These are phyloP conservation scores for Nematolebias whitei DNA, from an alignment of 2,113 vertebrate species.

Conservation along the genomic window DNA sequence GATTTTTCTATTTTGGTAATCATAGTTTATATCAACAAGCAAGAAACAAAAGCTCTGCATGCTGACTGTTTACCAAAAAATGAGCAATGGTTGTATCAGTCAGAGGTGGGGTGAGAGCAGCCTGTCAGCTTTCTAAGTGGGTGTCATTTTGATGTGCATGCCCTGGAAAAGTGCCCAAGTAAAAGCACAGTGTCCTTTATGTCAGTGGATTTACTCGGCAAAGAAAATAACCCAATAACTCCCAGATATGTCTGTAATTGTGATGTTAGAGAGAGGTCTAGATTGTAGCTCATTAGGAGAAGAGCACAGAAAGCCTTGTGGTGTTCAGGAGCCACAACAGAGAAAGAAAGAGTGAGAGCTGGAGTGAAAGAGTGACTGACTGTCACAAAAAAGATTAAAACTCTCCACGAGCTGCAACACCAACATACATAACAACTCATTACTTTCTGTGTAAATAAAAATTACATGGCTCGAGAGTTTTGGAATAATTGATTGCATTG, in stretches of 20 bases:
- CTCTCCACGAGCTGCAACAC: no score
- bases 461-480: not conserved
- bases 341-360: constrained; percentile 9
- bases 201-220: constrained; percentile 42
- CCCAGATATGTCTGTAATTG: constrained; percentile 48
- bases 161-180: constrained; percentile 26
- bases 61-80: constrained; percentile 16
- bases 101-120: not conserved
- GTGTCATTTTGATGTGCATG: constrained; percentile 50
- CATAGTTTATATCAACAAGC: not conserved
- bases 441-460: not conserved
- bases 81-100: constrained; percentile 8
- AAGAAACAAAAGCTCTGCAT: not conserved
- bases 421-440: not conserved
- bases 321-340: constrained; percentile 21
- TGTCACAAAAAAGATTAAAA: no score
- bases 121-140: constrained; percentile 42
- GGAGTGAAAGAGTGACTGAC: not conserved
- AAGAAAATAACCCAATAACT: constrained; percentile 56
- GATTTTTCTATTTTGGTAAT: not conserved
- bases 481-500: not conserved
- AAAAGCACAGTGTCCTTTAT: constrained; percentile 53
- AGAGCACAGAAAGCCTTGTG: constrained; percentile 36
- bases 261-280: constrained; percentile 59
- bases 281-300: constrained; percentile 61